These are phyloP conservation scores for Tipula vernalis DNA, from an alignment of 2,888 invertebrate species.

Conservation along the genomic window DNA sequence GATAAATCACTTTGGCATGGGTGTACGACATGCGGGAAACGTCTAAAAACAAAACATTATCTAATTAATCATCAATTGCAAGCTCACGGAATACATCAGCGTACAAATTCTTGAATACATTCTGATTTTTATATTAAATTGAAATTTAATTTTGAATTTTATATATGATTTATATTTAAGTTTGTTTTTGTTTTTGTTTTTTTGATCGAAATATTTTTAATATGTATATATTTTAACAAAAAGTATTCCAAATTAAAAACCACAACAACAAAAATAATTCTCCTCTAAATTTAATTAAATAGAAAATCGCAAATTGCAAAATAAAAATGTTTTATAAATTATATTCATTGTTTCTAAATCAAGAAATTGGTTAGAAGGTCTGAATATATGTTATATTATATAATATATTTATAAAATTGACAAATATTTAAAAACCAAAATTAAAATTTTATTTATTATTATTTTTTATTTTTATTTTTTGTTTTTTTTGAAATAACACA, in stretches of 20 bases:
- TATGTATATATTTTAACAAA: background rate
- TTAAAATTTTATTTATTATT: background rate
- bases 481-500: background rate
- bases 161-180: background rate
- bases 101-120: constrained; percentile 24
- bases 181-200: background rate
- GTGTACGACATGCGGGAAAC: constrained; percentile 60
- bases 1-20: constrained; percentile 58
- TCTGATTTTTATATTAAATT: background rate
- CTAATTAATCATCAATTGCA: constrained; percentile 64
- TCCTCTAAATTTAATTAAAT: background rate
- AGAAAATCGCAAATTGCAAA: background rate
- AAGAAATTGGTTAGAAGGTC: background rate
- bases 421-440: background rate
- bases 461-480: background rate
- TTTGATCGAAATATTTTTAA: background rate
- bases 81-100: constrained; percentile 58
- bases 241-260: background rate
- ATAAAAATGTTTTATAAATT: background rate
- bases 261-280: background rate
- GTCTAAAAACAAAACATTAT: constrained; percentile 65
- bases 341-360: background rate
- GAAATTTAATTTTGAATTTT: background rate
- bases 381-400: background rate
- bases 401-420: background rate